Base-by-base conservation (phyloP, 2,888 invertebrate genomes). In the Cactoblastis cactorum region DNA sequence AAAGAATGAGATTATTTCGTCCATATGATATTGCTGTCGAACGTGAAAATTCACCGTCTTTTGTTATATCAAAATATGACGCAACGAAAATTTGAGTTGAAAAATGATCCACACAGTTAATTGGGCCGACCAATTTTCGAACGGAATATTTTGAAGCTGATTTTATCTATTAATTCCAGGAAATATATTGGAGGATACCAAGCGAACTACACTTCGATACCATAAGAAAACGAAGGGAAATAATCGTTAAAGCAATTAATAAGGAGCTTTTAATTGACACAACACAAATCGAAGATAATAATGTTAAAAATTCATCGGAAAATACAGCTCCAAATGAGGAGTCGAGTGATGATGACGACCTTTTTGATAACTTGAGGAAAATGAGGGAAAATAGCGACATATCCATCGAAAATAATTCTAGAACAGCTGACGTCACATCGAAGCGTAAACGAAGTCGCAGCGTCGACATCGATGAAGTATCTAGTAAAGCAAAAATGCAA, bases 171-270 rank as follows among this genome's bases (percentile, higher is more conserved):
- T 34, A 49, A 49, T 74, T 75, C 53, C 81, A 95, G 93, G 97
- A 97, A 91, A 90, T 87, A 53, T 97, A 96, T 77, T 97, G 97
- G 97, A 92, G 97, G 62, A 95, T 97, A 67, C 95, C 97, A 0
- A 91, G 92, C 51, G 85, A 88, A 64, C 84, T 94, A 49, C 83
- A 86, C 52, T 77, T 83, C 38, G 77, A 87, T 18, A 91, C 88
- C n/a, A 87, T 93, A 50, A 86, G 91, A 56, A 91, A 90, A 66
- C 86, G 91, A 17, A 85, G 90, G 48, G 87, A 90, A 62, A 80
- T 92, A 47, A 87, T 93, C 55, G 80, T 85, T 49, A 88, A 91
- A 70, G 91, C 91, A 0, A 69, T 93, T 34, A 87, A 91, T 55
- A 91, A 91, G 57, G 89, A 83, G 56, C 77, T 90, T 49, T 75